phyloP scores from a whole-genome alignment of 2,797 vertebrate genomes.

The Onychomys arenicola region DNA sequence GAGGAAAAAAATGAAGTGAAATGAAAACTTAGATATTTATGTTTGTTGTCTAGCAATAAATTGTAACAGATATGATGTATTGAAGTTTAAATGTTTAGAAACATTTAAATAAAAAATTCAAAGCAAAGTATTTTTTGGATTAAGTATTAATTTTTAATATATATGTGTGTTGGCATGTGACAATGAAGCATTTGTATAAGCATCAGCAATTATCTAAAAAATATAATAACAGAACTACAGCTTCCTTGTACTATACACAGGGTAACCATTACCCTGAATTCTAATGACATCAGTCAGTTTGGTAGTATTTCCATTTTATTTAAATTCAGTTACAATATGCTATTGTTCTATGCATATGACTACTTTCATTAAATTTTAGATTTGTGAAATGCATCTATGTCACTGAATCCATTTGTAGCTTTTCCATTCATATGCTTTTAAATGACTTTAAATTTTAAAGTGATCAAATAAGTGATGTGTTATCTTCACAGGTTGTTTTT shows the following conservation, averaged over 20 bases:
- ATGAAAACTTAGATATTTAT: not conserved
- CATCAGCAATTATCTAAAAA: not conserved
- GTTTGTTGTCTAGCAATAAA: not conserved
- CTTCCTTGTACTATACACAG: not conserved
- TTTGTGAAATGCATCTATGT: constrained; percentile 44
- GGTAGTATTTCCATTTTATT: not conserved
- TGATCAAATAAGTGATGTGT: not conserved
- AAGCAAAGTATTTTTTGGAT: not conserved
- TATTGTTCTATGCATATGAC: constrained; percentile 19
- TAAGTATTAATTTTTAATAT: not conserved
- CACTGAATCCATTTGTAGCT: constrained; percentile 17
- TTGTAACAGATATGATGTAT: not conserved
- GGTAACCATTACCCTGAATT: not conserved
- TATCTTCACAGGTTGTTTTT: not conserved
- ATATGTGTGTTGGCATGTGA: not conserved
- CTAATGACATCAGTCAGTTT: not conserved
- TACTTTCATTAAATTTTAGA: constrained; percentile 52
- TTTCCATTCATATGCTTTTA: not conserved
- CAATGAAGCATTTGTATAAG: not conserved
- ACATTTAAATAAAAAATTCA: constrained; percentile 33
- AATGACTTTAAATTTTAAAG: constrained; percentile 38
- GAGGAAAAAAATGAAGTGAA: not conserved
- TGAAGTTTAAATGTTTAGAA: constrained; percentile 49
- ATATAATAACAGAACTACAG: not conserved
- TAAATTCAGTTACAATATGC: not conserved